Conservation (phyloP, 2,113 vertebrate genomes). For the Aythya baeri region DNA sequence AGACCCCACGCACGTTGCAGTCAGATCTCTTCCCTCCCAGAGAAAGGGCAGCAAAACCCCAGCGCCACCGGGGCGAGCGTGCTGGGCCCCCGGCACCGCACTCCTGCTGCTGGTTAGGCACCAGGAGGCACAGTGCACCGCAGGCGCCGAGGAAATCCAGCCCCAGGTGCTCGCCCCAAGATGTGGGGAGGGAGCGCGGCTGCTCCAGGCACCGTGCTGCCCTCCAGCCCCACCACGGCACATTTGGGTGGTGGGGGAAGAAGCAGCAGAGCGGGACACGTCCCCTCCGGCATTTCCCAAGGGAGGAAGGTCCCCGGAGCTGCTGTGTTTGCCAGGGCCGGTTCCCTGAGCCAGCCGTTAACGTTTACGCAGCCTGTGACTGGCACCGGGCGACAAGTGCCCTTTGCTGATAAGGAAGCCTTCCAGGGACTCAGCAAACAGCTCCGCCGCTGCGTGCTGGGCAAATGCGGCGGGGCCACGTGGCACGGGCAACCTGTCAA, state of each 20-base stretch:
- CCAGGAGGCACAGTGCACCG: not conserved
- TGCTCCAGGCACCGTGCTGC: not conserved
- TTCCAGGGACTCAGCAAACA: not conserved
- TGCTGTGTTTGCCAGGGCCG: not conserved
- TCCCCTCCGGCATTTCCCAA: not conserved
- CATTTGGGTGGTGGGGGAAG: not conserved
- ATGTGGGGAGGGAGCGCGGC: not conserved
- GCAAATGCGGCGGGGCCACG: not conserved
- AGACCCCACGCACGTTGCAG: not conserved
- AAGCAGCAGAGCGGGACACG: accelerated
- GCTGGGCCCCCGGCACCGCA: accelerated
- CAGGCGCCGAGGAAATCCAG: not conserved
- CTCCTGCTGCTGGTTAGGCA: not conserved
- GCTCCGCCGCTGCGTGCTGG: accelerated
- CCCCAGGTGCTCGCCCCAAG: not conserved
- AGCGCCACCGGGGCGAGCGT: not conserved
- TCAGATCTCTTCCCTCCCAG: not conserved
- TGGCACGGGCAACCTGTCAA: not conserved
- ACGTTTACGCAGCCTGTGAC: not conserved
- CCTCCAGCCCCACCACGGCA: accelerated
- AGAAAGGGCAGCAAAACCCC: conserved; percentile 58
- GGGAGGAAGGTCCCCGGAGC: not conserved
- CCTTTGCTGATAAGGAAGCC: conserved; percentile 18
- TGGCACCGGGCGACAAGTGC: not conserved
- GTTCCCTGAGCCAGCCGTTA: not conserved